Evolutionary conservation across 2,888 invertebrate species (phyloP).

Genomic region (Metalampra italica): DNA sequence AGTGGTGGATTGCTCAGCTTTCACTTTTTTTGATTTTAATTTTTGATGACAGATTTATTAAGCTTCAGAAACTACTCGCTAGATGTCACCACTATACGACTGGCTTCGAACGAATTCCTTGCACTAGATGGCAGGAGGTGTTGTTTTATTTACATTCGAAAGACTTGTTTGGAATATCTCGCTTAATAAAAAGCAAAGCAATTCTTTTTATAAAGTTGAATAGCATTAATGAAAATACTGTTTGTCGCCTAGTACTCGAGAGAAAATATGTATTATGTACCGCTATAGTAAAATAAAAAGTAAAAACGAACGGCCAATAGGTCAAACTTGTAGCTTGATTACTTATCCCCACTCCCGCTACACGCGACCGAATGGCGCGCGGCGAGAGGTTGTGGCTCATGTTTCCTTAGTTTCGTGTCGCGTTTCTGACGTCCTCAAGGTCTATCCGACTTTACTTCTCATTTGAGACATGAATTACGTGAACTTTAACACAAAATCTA

Average conservation of each 20-base stretch:
- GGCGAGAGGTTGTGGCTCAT: slow-evolving; percentile 58
- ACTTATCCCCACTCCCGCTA: slow-evolving; percentile 58
- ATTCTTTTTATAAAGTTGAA: too few species aligned
- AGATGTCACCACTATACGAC: slow-evolving; percentile 1
- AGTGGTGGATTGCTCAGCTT: too few species aligned
- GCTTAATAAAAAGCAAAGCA: too few species aligned
- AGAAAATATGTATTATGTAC: too few species aligned
- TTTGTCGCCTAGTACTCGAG: too few species aligned
- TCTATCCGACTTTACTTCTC: slow-evolving; percentile 7
- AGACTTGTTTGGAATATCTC: neutral
- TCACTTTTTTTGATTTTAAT: too few species aligned
- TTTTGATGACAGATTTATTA: neutral
- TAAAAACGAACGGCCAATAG: slow-evolving; percentile 29
- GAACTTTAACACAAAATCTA: slow-evolving; percentile 29
- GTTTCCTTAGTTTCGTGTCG: slow-evolving; percentile 29
- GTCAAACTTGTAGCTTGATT: slow-evolving; percentile 57
- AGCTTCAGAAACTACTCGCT: neutral
- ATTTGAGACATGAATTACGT: slow-evolving; percentile 48
- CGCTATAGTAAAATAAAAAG: neutral
- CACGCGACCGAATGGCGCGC: slow-evolving; percentile 57
- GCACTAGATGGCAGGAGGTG: slow-evolving; percentile 6
- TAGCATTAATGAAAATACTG: too few species aligned
- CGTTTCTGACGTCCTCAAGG: slow-evolving; percentile 10
- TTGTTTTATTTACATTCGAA: neutral
- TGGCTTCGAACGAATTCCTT: neutral